A percentile compares a stretch with the other conserved stretches of the same genome.
These are phyloP conservation scores for Morpho helenor DNA, from an alignment of 2,888 invertebrate species.

Conservation along the genomic window DNA sequence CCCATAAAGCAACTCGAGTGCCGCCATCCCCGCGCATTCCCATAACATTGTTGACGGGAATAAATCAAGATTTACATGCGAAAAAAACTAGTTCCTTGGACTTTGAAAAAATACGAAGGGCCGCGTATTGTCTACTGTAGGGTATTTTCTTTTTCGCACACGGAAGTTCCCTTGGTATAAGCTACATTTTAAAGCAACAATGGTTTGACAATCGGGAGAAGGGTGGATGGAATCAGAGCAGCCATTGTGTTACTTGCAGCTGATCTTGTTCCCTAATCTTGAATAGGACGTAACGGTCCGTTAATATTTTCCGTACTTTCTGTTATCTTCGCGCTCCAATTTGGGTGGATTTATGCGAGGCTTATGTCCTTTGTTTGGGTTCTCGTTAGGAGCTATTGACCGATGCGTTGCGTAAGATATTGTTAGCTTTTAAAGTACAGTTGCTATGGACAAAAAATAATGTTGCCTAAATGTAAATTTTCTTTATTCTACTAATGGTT, in stretches of 20 bases:
- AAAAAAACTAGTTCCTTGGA: conserved; percentile 67
- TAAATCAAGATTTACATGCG: conserved; percentile 74
- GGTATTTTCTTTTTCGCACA: conserved; percentile 60
- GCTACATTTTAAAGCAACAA: conserved; percentile 58
- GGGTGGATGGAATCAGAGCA: conserved; percentile 60
- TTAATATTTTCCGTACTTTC: conserved; percentile 29
- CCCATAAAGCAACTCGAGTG: conserved; percentile 18
- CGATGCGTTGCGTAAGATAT: not conserved
- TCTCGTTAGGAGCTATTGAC: conserved; percentile 5
- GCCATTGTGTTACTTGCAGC: conserved; percentile 55
- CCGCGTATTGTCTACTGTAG: conserved; percentile 40
- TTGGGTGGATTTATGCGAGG: conserved; percentile 33
- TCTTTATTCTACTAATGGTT: no score
- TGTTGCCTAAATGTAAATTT: no score
- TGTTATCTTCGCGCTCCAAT: conserved; percentile 37
- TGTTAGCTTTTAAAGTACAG: not conserved
- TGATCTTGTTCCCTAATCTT: conserved; percentile 46
- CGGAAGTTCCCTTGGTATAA: conserved; percentile 67
- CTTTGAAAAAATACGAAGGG: conserved; percentile 35
- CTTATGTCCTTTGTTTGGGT: conserved; percentile 18
- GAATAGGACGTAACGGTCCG: conserved; percentile 22
- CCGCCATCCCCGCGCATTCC: conserved; percentile 52
- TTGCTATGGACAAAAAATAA: not conserved
- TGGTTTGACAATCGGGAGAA: conserved; percentile 60
- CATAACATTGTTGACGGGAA: conserved; percentile 74